Evolutionary conservation across 2,113 vertebrate species (phyloP), one percentile per base, ranked within the genome.

Genomic region (Chaetodon trifascialis): DNA sequence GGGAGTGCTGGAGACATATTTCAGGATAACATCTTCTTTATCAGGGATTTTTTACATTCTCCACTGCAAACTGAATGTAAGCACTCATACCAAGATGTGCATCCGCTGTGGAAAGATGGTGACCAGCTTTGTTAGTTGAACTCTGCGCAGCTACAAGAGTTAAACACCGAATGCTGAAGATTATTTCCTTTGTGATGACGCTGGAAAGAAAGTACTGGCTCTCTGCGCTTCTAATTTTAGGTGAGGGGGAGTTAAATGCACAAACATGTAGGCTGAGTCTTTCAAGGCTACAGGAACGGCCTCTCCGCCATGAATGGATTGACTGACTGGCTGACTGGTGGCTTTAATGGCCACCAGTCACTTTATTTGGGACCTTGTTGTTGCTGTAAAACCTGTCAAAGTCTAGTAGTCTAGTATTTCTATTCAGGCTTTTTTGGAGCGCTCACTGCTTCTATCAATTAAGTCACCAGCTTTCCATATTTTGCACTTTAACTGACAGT

Each of bases 141-240:
- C 25, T 40, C 8, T 40, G 38, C 5, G 38, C 38, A 25, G 56
- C 19, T 55, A 30, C 2, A 30, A 21, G 14, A 19, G 70, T 47
- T 46, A 21, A 58, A 58, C 12, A 40, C 12, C 8, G 63, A 55
- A 30, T 30, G 3, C 30, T 30, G 3, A 1, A 30, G 30, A 30
- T 30, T 30, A 30, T 30, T 17, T 38, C 34, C 34, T 25, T 51
- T 46, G 47, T 7, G 30, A 63, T 42, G 30, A 64, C 4, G 9
- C 4, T 17, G 30, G 42, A 23, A 51, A 74, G 19, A 36, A 62
- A 38, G 42, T 5, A 10, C 7, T n/a, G 38, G 8, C 54, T 46
- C 40, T 59, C 38, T 19, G 36, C 11, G 42, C 11, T 46, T 30
- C 54, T 73, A 73, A 60, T 36, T 74, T 62, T 74, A 74, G 44